phyloP scores from a whole-genome alignment of 2,888 invertebrate species.

The Gisinianus flammeolus region DNA sequence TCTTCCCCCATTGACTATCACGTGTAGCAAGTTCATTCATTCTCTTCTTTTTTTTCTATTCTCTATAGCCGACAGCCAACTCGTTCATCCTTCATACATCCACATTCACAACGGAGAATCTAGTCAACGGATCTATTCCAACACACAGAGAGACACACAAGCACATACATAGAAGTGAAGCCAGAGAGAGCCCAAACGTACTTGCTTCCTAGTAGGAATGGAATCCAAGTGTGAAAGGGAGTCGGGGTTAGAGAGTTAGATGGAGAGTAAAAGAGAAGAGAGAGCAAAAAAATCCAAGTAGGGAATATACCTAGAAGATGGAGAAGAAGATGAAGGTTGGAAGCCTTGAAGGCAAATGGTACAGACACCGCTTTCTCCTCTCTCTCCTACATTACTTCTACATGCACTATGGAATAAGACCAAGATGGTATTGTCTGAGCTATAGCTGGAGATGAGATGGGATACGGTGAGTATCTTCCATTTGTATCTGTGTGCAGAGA shows the following conservation, averaged over 20 bases:
- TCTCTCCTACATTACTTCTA: no score
- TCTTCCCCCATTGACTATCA: conserved; percentile 4
- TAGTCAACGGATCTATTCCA: not conserved
- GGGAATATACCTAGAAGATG: not conserved
- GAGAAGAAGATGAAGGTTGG: conserved; percentile 17
- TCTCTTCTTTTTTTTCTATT: not conserved
- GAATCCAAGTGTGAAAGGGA: no score
- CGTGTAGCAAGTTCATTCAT: conserved; percentile 2
- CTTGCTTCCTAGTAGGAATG: no score
- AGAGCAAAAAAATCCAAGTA: not conserved
- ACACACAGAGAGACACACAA: not conserved
- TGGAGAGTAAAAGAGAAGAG: not conserved
- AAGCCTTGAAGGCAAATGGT: conserved; percentile 29
- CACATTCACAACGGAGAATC: not conserved
- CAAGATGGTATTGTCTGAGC: no score
- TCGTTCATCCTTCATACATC: not conserved
- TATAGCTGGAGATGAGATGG: not conserved
- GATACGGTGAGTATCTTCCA: not conserved
- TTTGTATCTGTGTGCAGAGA: no score
- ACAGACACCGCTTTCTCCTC: no score
- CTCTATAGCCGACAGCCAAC: not conserved
- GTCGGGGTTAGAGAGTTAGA: no score
- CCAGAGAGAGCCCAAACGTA: not conserved
- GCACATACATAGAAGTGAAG: not conserved
- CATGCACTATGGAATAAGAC: no score